phyloP scores from a whole-genome alignment of 2,888 invertebrate genomes.

The Aporophyla nigra region DNA sequence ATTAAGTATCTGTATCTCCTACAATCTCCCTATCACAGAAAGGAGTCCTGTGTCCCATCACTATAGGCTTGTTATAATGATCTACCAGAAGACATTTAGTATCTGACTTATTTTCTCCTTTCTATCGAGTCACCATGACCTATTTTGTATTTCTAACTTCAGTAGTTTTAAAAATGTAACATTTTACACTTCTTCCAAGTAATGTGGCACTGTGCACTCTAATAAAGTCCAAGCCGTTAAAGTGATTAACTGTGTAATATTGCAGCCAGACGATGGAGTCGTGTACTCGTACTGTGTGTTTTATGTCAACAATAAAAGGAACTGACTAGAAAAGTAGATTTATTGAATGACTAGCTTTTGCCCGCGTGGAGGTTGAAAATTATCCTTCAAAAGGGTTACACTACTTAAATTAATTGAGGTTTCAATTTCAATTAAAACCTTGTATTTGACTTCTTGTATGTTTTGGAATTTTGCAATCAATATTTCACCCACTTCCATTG shows the following conservation, averaged over 20 bases:
- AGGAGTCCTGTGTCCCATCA: no score
- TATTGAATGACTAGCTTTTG: slow-evolving; percentile 3
- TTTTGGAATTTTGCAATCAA: no score
- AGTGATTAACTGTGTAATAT: slow-evolving; percentile 50
- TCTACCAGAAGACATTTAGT: not conserved
- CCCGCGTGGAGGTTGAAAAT: not conserved
- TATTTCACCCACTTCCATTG: no score
- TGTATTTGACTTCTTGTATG: no score
- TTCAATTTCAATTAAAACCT: no score
- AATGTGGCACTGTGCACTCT: slow-evolving; percentile 37
- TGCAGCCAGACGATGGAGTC: slow-evolving; percentile 24
- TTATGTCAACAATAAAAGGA: slow-evolving; percentile 42
- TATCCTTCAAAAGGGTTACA: no score
- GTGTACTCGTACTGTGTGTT: slow-evolving; percentile 12
- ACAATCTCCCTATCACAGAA: no score
- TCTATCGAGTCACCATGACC: not conserved
- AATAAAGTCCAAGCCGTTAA: slow-evolving; percentile 51
- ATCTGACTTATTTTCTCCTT: no score
- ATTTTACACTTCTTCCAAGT: slow-evolving; percentile 29
- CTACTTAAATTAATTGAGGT: no score
- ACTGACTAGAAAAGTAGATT: not conserved
- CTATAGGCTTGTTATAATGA: not conserved
- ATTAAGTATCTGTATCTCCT: no score
- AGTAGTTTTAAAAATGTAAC: slow-evolving; percentile 22
- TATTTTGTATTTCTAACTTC: not conserved